Conservation (phyloP, 1,140 invertebrate genomes). For the Ylistrum balloti region DNA sequence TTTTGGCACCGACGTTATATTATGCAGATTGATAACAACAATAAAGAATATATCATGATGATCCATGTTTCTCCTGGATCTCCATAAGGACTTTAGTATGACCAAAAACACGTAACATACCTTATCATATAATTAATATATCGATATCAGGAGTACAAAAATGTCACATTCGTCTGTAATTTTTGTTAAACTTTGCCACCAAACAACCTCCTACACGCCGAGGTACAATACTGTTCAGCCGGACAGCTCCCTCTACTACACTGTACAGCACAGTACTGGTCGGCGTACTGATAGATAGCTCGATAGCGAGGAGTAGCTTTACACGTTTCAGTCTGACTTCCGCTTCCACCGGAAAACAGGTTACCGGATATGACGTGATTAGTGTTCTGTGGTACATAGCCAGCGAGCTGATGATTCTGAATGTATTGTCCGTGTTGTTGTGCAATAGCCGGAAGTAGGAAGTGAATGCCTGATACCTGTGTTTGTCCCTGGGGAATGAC, state of each 20-base stretch:
- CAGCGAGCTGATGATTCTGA: background rate
- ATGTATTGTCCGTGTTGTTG: background rate
- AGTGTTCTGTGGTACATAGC: background rate
- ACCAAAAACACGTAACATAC: no score
- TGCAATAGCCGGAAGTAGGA: background rate
- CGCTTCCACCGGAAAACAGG: background rate
- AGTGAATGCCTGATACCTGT: background rate
- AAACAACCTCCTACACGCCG: background rate
- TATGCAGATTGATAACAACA: no score
- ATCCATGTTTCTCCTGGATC: no score
- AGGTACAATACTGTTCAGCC: background rate
- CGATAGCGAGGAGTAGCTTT: constrained; percentile 40
- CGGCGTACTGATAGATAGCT: constrained; percentile 46
- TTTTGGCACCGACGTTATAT: no score
- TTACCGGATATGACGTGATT: background rate
- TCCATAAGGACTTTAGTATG: no score
- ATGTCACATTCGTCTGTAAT: no score
- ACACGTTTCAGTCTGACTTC: background rate
- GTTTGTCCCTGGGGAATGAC: background rate
- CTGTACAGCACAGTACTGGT: constrained; percentile 44
- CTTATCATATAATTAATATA: no score
- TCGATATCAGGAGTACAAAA: no score
- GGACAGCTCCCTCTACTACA: constrained; percentile 43
- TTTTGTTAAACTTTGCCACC: no score
- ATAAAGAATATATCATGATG: no score